These are phyloP conservation scores for Rotaria macrura DNA, from an alignment of 2,888 invertebrate genomes.

Conservation along the genomic window DNA sequence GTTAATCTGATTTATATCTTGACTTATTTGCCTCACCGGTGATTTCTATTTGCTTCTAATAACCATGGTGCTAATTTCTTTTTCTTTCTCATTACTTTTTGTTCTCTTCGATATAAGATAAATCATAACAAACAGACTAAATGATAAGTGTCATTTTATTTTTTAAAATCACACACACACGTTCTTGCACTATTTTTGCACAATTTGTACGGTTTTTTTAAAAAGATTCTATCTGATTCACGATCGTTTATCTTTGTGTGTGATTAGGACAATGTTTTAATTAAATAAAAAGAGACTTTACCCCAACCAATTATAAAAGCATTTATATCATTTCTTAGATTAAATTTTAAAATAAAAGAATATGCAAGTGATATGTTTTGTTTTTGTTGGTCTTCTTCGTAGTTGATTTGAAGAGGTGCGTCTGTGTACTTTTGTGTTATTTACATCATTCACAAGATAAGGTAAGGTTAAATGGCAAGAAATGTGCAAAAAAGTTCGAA, in stretches of 20 bases:
- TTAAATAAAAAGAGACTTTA: neutral
- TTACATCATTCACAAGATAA: too few relatives aligned
- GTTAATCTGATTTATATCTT: neutral
- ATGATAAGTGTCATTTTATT: neutral
- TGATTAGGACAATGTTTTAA: neutral
- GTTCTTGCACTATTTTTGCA: conserved; percentile 10
- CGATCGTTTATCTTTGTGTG: neutral
- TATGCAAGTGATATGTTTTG: too few relatives aligned
- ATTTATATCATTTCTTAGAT: too few relatives aligned
- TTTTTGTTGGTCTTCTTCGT: too few relatives aligned
- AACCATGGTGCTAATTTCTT: neutral
- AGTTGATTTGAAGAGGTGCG: too few relatives aligned
- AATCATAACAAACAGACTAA: neutral
- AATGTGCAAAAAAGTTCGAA: neutral
- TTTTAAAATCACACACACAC: neutral
- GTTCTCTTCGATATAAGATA: neutral
- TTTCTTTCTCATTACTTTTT: neutral
- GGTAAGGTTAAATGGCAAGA: neutral
- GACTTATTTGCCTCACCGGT: neutral
- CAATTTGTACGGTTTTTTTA: neutral
- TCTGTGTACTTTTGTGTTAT: too few relatives aligned
- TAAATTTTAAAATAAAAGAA: too few relatives aligned
- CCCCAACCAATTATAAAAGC: neutral
- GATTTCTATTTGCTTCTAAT: neutral
- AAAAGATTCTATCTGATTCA: neutral